Percentiles rank a stretch among this genome's conserved stretches.
These are phyloP conservation scores for Callyntrura guangdongensis DNA, from an alignment of 2,888 invertebrate genomes.

Conservation along the genomic window DNA sequence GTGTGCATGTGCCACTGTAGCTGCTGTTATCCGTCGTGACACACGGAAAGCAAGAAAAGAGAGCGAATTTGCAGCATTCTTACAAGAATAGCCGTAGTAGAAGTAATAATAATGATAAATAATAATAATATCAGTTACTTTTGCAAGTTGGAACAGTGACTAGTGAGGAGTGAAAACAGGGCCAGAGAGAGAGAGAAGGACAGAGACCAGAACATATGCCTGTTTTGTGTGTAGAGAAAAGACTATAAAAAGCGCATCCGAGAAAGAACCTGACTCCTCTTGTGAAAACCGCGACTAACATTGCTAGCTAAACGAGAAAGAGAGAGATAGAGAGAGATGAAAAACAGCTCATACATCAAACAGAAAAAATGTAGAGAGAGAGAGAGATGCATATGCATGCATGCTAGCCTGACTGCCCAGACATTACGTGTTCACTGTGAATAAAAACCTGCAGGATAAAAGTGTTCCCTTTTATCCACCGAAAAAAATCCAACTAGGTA, in stretches of 20 bases:
- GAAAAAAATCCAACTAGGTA: not conserved
- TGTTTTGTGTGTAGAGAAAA: not conserved
- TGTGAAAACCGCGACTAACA: not conserved
- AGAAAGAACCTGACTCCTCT: conserved; percentile 13
- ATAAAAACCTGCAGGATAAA: too few relatives aligned
- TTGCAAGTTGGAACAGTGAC: conserved; percentile 20
- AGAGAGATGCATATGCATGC: too few relatives aligned
- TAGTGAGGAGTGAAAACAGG: too few relatives aligned
- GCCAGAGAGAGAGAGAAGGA: conserved; percentile 32
- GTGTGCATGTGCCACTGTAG: too few relatives aligned
- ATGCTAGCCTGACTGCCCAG: too few relatives aligned
- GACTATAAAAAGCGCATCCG: conserved; percentile 41
- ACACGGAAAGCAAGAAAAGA: not conserved
- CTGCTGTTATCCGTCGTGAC: not conserved
- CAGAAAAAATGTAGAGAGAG: too few relatives aligned
- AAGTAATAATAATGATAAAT: conserved; percentile 1
- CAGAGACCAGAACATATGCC: not conserved
- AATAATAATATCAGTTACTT: conserved; percentile 12
- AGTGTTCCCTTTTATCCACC: too few relatives aligned
- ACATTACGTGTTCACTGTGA: too few relatives aligned
- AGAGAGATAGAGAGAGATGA: not conserved
- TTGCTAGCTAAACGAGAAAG: not conserved
- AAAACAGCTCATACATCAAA: too few relatives aligned
- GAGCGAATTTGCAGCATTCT: not conserved
- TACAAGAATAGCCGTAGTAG: not conserved